These are phyloP conservation scores for Zonitis immaculata DNA, from an alignment of 2,888 invertebrate genomes.

Conservation along the genomic window DNA sequence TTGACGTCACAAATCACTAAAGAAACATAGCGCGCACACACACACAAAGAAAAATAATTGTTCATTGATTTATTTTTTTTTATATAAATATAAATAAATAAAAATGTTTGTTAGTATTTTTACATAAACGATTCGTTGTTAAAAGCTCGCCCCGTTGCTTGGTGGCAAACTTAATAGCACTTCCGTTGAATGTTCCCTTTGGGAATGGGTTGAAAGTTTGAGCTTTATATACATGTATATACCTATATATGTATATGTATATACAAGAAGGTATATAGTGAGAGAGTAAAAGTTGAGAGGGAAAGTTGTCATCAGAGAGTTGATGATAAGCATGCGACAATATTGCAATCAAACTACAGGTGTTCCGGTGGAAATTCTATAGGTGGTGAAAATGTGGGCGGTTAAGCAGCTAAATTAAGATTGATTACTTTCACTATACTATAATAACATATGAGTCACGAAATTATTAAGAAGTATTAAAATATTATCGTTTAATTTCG, in stretches of 20 bases:
- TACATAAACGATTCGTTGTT: not conserved
- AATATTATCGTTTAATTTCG: no score
- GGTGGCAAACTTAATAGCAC: conserved; percentile 11
- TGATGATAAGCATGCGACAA: conserved; percentile 4
- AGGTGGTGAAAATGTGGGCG: conserved; percentile 27
- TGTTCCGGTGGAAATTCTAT: conserved; percentile 26
- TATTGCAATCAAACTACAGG: conserved; percentile 21
- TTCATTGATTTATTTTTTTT: no score
- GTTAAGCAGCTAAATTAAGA: conserved; percentile 22
- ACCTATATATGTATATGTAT: no score
- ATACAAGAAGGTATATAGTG: no score
- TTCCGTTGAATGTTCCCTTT: conserved; percentile 23
- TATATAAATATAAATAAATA: conserved; percentile 6
- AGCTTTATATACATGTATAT: conserved; percentile 7
- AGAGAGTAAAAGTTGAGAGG: no score
- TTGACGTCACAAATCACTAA: no score
- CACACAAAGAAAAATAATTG: no score
- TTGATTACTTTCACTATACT: conserved; percentile 17
- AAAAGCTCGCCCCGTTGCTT: not conserved
- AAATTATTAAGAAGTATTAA: not conserved
- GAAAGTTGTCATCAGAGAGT: no score
- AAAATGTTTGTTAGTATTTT: conserved; percentile 18
- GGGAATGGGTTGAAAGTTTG: conserved; percentile 20
- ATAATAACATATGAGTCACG: no score
- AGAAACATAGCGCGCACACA: no score